Percentiles rank a stretch among this genome's conserved stretches.
Evolutionary conservation across 2,113 vertebrate genomes (phyloP).

Genomic region (Pungitius pungitius): DNA sequence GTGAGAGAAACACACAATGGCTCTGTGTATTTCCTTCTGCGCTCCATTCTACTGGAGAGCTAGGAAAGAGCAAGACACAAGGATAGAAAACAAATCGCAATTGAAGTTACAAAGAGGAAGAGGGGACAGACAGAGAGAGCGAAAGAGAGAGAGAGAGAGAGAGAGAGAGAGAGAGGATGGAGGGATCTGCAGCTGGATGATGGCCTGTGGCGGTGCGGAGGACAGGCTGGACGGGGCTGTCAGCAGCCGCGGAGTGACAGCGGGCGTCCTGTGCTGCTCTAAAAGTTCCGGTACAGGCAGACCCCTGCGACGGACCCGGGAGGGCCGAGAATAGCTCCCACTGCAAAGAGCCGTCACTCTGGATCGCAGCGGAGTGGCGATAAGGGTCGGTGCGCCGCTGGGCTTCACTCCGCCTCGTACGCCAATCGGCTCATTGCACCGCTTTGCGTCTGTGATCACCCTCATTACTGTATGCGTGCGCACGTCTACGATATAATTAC

Average conservation of each 20-base stretch:
- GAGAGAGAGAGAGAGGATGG: neutral
- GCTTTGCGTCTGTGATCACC: neutral
- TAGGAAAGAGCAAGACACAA: neutral
- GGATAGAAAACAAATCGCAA: neutral
- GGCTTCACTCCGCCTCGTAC: constrained; percentile 41
- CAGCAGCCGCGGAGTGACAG: constrained; percentile 24
- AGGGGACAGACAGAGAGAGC: too few species aligned
- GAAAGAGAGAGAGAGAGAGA: too few species aligned
- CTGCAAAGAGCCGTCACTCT: constrained; percentile 69
- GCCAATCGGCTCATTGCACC: constrained; percentile 11
- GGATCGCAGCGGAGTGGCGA: constrained; percentile 33
- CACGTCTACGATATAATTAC: neutral
- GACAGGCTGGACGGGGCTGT: constrained; percentile 42
- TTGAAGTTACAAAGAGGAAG: neutral
- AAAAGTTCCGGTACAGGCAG: constrained; percentile 19
- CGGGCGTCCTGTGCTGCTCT: neutral
- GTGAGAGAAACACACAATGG: neutral
- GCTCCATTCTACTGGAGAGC: neutral
- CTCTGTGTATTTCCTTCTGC: neutral
- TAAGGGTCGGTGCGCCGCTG: constrained; percentile 40
- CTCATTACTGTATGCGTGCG: constrained; percentile 3
- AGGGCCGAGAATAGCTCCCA: constrained; percentile 65
- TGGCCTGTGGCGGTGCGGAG: neutral
- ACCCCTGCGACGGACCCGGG: constrained; percentile 14
- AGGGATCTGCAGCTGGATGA: neutral